Evolutionary conservation across 2,797 vertebrate species (phyloP).

Genomic region (Sternotherus odoratus): DNA sequence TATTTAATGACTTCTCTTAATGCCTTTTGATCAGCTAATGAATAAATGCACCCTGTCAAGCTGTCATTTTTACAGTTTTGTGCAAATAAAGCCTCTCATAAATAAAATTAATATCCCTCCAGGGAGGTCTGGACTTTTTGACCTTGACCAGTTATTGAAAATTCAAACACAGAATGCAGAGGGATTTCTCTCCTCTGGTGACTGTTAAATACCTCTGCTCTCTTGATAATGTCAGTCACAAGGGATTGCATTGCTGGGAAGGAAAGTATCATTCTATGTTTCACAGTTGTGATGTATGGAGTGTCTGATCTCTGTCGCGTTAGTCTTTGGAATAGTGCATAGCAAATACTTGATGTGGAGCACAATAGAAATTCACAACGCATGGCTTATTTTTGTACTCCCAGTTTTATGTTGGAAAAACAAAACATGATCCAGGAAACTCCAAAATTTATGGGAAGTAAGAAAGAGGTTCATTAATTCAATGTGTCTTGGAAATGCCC

Average conservation of each 20-base stretch:
- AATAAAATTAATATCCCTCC: not conserved
- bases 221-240: not conserved
- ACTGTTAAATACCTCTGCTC: not conserved
- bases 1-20: not conserved
- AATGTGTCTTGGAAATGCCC: not conserved
- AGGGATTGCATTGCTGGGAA: not conserved
- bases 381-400: not conserved
- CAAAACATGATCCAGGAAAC: not conserved
- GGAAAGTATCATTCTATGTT: not conserved
- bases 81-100: slow-evolving; percentile 1
- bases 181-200: not conserved
- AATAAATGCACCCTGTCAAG: not conserved
- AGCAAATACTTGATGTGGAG: not conserved
- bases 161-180: not conserved
- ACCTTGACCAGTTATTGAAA: not conserved
- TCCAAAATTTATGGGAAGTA: not conserved
- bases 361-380: not conserved
- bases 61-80: not conserved
- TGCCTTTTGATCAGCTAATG: not conserved
- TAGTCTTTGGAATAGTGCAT: not conserved
- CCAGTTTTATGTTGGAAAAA: not conserved
- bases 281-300: not conserved
- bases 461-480: not conserved
- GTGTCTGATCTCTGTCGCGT: not conserved
- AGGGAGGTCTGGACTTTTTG: not conserved